Conservation (phyloP, 2,797 vertebrate species). For the Myotis vivesi region DNA sequence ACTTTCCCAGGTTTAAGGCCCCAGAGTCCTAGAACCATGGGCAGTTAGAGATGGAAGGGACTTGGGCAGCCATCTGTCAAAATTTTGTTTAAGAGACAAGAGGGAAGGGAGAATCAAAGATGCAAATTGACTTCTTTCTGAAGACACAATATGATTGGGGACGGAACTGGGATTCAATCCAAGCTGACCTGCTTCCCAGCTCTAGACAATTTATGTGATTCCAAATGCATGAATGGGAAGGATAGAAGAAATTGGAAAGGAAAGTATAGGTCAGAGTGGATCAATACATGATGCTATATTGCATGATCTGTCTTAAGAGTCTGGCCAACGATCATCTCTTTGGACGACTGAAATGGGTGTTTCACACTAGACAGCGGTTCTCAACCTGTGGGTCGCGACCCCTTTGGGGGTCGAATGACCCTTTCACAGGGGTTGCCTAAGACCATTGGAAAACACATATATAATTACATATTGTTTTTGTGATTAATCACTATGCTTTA, state of each 20-base stretch:
- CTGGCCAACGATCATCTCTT: rapidly evolving
- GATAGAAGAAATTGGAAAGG: background rate
- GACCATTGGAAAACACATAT: too few relatives aligned
- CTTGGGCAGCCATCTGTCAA: too few relatives aligned
- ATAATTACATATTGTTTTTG: too few relatives aligned
- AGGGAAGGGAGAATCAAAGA: background rate
- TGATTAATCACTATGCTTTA: too few relatives aligned
- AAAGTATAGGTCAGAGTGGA: rapidly evolving
- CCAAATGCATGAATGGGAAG: rapidly evolving
- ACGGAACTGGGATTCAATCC: too few relatives aligned
- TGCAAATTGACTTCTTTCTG: rapidly evolving
- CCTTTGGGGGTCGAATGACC: too few relatives aligned
- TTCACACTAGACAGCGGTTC: too few relatives aligned
- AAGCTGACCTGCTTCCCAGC: background rate
- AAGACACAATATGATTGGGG: rapidly evolving
- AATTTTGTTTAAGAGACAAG: background rate
- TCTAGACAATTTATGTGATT: background rate
- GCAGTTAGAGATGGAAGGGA: background rate
- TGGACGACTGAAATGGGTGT: background rate
- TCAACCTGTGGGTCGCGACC: too few relatives aligned
- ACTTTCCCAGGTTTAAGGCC: background rate
- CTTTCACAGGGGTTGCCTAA: too few relatives aligned
- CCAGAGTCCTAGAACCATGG: background rate
- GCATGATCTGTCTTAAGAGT: background rate
- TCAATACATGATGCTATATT: rapidly evolving